These are phyloP conservation scores for Rhinolophus ferrumequinum DNA, from an alignment of 2,113 vertebrate species.

Conservation along the genomic window DNA sequence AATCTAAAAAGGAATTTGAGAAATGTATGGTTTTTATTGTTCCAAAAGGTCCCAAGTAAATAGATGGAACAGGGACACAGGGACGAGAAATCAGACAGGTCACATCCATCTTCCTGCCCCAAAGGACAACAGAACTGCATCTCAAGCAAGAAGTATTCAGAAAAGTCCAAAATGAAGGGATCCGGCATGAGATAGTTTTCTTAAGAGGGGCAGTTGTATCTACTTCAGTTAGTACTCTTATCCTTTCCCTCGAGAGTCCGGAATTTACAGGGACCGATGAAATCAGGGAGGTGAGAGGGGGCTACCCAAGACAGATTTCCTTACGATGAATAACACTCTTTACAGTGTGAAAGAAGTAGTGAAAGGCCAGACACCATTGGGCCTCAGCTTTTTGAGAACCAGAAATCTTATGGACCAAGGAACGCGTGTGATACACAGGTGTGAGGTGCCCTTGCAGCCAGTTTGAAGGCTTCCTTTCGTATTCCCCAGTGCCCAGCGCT, in stretches of 20 bases:
- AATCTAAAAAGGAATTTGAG: constrained; percentile 27
- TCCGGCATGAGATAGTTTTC: constrained; percentile 57
- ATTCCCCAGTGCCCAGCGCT: neutral
- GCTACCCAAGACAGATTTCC: constrained; percentile 36
- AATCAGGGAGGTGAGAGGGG: neutral
- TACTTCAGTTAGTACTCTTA: constrained; percentile 63
- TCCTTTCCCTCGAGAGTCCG: constrained; percentile 38
- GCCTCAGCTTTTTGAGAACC: constrained; percentile 41
- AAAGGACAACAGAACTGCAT: neutral
- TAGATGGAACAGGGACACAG: neutral
- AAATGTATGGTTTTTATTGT: neutral
- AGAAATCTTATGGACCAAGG: neutral
- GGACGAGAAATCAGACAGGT: neutral
- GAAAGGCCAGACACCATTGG: neutral
- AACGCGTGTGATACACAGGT: neutral
- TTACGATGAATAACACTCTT: constrained; percentile 10
- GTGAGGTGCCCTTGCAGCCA: neutral
- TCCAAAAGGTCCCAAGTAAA: neutral
- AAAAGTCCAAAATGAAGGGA: constrained; percentile 65
- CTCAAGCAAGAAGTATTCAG: constrained; percentile 46
- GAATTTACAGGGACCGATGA: constrained; percentile 26
- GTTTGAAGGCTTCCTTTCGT: neutral
- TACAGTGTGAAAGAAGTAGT: constrained; percentile 29
- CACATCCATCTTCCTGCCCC: neutral
- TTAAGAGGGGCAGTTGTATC: neutral